Evolutionary conservation across 1,140 invertebrate genomes (phyloP), one percentile per base, ranked within the genome.

Genomic region (Triops cancriformis): DNA sequence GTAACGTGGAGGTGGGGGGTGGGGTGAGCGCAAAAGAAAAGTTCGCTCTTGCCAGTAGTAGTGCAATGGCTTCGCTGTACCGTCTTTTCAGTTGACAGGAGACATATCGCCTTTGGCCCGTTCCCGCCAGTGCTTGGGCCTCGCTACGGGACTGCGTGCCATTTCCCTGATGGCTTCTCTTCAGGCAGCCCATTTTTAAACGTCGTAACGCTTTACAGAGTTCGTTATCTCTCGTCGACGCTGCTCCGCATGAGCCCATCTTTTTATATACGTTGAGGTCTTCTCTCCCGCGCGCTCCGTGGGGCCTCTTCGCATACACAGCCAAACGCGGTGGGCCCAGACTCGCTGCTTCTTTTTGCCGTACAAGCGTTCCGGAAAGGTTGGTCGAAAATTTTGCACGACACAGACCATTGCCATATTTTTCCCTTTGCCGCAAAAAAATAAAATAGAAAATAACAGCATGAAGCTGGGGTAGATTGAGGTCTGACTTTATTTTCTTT

Each of bases 181-280:
- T 64, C 51, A 64, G 51, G 51, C 51, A 64, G 51, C 51, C 51
- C 51, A 64, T 64, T 64, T 64, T 64, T 64, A 64, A 64, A 64
- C 51, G 51, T 64, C 51, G 51, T 64, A 64, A 64, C 51, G 51
- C 51, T 64, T 64, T 64, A 64, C 51, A 64, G 51, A 64, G 51
- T 64, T 64, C 51, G 51, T 64, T 64, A 64, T 64, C 51, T 64
- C 51, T 64, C 51, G 51, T 64, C 51, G 51, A 64, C 51, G 51
- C 51, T 64, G 51, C 51, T 64, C 51, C 51, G 51, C 51, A 64
- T 64, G 51, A 64, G 51, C 51, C 51, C 51, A 64, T 64, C 51
- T 64, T 64, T 64, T 64, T 64, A 64, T 64, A 64, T 64, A 64
- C 51, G 51, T 64, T 23, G 14, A 64, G 51, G 51, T 64, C 51